Conservation (phyloP, 2,888 invertebrate genomes). For the Leptopilina myrica region DNA sequence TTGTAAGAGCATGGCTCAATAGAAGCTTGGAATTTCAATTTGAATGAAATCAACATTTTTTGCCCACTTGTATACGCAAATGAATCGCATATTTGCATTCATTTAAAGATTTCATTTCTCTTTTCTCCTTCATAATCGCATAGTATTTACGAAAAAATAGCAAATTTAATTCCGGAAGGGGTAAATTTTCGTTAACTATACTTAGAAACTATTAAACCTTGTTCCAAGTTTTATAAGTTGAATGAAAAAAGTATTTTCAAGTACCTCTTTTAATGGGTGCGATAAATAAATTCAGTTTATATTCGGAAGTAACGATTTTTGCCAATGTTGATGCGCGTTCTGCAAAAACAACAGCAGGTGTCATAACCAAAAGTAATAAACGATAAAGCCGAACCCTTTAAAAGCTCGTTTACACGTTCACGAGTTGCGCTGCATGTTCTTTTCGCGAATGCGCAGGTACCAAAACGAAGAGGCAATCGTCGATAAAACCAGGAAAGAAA, state of each 20-base stretch:
- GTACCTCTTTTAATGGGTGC: too few species aligned
- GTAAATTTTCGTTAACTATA: too few species aligned
- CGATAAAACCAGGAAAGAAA: conserved; percentile 27
- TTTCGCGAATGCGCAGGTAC: conserved; percentile 36
- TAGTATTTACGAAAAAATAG: too few species aligned
- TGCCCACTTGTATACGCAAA: conserved; percentile 23
- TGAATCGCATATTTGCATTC: conserved; percentile 25
- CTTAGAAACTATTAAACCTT: too few species aligned
- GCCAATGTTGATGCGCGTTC: neutral
- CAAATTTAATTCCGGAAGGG: too few species aligned
- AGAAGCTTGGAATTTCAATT: conserved; percentile 39
- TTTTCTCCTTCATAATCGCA: too few species aligned
- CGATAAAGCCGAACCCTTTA: conserved; percentile 1
- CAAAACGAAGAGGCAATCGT: conserved; percentile 19
- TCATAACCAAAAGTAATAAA: conserved; percentile 21
- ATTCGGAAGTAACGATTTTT: neutral
- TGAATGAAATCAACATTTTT: conserved; percentile 37
- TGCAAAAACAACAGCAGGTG: conserved; percentile 27
- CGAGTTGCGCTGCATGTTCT: conserved; percentile 37
- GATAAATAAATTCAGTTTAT: too few species aligned
- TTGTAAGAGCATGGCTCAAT: conserved; percentile 34
- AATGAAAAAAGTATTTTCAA: too few species aligned
- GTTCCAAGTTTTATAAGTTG: too few species aligned
- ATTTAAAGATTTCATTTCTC: conserved; percentile 35
- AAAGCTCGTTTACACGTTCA: conserved; percentile 36